Evolutionary conservation across 2,888 invertebrate species (phyloP).

Genomic region (Melanostoma mellinum): DNA sequence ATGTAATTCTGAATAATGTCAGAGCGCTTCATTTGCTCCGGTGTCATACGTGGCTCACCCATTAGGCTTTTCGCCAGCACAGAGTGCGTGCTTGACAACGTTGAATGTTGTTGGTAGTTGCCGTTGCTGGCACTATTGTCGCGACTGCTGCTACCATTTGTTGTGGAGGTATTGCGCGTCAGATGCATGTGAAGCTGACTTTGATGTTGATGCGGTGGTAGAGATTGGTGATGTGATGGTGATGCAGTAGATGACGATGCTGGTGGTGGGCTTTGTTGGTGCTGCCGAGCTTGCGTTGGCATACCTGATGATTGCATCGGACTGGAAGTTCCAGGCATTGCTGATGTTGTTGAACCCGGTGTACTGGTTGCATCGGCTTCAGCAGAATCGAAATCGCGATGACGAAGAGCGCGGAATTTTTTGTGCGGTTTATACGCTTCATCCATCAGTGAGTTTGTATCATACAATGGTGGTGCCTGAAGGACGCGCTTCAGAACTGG

Average conservation of each 20-base stretch:
- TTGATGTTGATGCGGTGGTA: slow-evolving; percentile 76
- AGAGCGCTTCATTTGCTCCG: slow-evolving; percentile 94
- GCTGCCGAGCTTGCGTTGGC: slow-evolving; percentile 62
- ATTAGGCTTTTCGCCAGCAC: slow-evolving; percentile 94
- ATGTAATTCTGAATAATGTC: slow-evolving; percentile 96
- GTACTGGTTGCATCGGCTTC: slow-evolving; percentile 84
- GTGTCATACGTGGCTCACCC: slow-evolving; percentile 96
- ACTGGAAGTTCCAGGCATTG: slow-evolving; percentile 50
- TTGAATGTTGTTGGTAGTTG: slow-evolving; percentile 81
- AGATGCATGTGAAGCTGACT: slow-evolving; percentile 83
- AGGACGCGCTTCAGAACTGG: slow-evolving; percentile 95
- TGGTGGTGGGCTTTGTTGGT: slow-evolving; percentile 75
- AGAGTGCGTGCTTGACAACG: slow-evolving; percentile 93
- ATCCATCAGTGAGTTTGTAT: slow-evolving; percentile 95
- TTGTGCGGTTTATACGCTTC: slow-evolving; percentile 98
- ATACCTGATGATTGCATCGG: slow-evolving; percentile 55
- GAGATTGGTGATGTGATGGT: slow-evolving; percentile 71
- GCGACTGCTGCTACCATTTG: slow-evolving; percentile 73
- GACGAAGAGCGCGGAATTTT: slow-evolving; percentile 93
- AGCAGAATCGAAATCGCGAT: slow-evolving; percentile 90
- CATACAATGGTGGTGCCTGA: slow-evolving; percentile 95
- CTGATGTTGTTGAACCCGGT: slow-evolving; percentile 60
- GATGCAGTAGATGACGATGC: slow-evolving; percentile 73
- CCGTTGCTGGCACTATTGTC: slow-evolving; percentile 72
- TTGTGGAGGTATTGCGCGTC: slow-evolving; percentile 83